These are phyloP conservation scores for Astreopora myriophthalma DNA, from an alignment of 64 coral and sea anemone species.

Conservation along the genomic window DNA sequence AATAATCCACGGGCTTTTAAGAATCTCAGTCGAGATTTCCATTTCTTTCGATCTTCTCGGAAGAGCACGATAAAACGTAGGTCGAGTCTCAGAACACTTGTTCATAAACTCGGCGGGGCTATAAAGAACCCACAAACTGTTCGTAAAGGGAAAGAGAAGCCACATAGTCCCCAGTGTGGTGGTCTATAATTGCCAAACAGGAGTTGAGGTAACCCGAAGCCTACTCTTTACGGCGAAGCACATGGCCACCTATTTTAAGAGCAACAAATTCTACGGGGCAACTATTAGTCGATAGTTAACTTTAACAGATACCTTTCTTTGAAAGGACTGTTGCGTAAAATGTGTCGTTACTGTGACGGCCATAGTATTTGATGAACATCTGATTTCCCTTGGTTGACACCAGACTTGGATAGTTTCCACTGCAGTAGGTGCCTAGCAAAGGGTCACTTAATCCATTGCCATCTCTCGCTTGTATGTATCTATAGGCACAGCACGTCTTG, in stretches of 20 bases:
- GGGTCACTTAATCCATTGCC: neutral
- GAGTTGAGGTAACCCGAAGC: no score
- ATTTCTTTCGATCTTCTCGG: no score
- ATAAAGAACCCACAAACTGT: no score
- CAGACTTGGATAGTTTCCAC: neutral
- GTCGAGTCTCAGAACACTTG: no score
- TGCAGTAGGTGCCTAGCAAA: neutral
- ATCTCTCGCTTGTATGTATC: neutral
- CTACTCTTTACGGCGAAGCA: no score
- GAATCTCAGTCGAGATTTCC: no score
- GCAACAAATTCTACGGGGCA: neutral
- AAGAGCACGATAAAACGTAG: no score
- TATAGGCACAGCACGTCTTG: neutral
- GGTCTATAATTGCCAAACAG: no score
- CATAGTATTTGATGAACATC: neutral
- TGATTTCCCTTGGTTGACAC: conserved; percentile 2
- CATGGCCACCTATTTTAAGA: neutral
- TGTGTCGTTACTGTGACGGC: neutral
- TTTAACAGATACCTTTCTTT: neutral
- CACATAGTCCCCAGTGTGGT: no score
- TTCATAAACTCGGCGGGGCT: no score
- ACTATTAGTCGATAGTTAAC: neutral
- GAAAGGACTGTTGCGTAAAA: neutral
- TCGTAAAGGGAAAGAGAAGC: no score
- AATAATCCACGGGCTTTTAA: no score